These are phyloP conservation scores for Ceratothoa steindachneri DNA, from an alignment of 2,888 invertebrate genomes.

Conservation along the genomic window DNA sequence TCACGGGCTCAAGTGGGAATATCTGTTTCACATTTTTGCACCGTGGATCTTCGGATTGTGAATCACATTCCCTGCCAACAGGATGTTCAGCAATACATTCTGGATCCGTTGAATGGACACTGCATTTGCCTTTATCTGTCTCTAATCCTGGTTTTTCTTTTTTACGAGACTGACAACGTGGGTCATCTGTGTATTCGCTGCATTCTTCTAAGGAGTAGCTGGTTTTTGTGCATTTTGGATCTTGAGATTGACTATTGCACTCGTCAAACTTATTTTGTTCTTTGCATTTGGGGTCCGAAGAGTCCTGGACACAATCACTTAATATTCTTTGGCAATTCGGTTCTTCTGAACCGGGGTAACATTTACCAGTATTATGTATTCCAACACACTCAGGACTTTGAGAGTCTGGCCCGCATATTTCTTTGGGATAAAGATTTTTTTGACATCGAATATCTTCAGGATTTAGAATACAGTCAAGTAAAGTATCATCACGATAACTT, in stretches of 20 bases:
- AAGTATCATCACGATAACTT: neutral
- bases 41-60: neutral
- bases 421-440: neutral
- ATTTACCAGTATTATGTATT: too few species aligned
- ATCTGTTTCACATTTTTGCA: too few species aligned
- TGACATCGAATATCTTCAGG: neutral
- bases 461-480: neutral
- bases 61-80: neutral
- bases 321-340: too few species aligned
- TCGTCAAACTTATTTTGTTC: neutral
- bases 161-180: neutral
- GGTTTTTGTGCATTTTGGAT: neutral
- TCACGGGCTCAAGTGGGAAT: too few species aligned
- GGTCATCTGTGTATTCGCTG: neutral
- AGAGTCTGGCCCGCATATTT: slow-evolving; percentile 9
- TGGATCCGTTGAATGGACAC: slow-evolving; percentile 22
- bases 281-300: neutral
- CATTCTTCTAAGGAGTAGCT: too few species aligned
- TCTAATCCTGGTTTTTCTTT: neutral
- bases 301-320: neutral
- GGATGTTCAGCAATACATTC: slow-evolving; percentile 25
- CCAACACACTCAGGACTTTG: neutral
- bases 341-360: too few species aligned
- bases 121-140: neutral
- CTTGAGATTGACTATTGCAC: neutral